phyloP scores from a whole-genome alignment of 2,113 vertebrate genomes.

The Gyps fulvus region DNA sequence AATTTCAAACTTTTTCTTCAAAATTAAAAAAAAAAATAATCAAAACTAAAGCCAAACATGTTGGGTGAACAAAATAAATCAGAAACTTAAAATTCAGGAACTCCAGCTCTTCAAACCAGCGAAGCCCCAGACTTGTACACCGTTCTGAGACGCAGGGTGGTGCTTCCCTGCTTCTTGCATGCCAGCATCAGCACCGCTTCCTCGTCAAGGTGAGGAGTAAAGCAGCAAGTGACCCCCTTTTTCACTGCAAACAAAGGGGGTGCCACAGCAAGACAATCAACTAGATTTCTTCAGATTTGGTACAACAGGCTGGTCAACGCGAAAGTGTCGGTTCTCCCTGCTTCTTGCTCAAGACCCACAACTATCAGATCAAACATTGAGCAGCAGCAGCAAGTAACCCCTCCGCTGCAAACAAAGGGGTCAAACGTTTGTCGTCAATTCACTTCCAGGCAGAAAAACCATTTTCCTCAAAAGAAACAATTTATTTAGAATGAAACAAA shows the following conservation, averaged over 20 bases:
- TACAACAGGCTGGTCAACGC: conserved; percentile 72
- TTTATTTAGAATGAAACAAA: conserved; percentile 99
- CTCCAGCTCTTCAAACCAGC: conserved; percentile 80
- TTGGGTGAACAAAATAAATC: conserved; percentile 79
- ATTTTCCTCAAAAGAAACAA: conserved; percentile 98
- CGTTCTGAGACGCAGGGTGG: conserved; percentile 67
- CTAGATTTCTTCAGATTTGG: conserved; percentile 72
- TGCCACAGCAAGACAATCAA: conserved; percentile 61
- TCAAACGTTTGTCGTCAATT: conserved; percentile 93
- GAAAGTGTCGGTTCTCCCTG: conserved; percentile 71
- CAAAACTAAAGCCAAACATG: conserved; percentile 77
- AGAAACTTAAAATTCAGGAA: conserved; percentile 80
- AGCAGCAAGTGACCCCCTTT: conserved; percentile 72
- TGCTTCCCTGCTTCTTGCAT: conserved; percentile 75
- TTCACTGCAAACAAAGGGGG: conserved; percentile 66
- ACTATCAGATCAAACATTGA: conserved; percentile 53
- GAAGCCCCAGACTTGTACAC: conserved; percentile 72
- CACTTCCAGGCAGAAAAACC: conserved; percentile 96
- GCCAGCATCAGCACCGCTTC: conserved; percentile 75
- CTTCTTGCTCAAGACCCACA: conserved; percentile 76
- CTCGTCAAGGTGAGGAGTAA: conserved; percentile 76
- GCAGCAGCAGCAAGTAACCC: conserved; percentile 72
- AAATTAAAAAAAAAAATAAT: conserved; percentile 57
- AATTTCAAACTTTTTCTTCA: conserved; percentile 71
- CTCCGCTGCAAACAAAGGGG: conserved; percentile 75